phyloP scores from a whole-genome alignment of 2,888 invertebrate genomes.

The Melolontha melolontha region DNA sequence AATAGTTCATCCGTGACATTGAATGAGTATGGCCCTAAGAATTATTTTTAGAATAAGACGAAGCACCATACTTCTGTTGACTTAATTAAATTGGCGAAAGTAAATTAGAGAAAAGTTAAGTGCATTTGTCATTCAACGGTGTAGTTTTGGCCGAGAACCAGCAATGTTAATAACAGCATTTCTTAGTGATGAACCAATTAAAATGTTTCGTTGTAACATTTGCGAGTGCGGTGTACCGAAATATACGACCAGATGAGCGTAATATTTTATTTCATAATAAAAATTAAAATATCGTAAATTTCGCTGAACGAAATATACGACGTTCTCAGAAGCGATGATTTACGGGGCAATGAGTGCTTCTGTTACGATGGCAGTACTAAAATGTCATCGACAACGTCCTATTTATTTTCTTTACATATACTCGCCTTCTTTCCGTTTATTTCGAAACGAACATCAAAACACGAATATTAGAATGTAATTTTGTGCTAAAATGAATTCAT shows the following conservation, averaged over 20 bases:
- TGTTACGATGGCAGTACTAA: constrained; percentile 1
- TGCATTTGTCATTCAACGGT: constrained; percentile 52
- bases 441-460: no score
- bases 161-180: constrained; percentile 52
- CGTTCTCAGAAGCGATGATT: constrained; percentile 39
- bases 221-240: constrained; percentile 26
- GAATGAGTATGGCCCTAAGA: constrained; percentile 35
- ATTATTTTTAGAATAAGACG: constrained; percentile 41
- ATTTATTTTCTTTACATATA: no score
- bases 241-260: constrained; percentile 42
- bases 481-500: no score
- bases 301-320: constrained; percentile 22
- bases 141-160: constrained; percentile 51
- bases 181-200: constrained; percentile 51
- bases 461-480: no score
- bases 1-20: constrained; percentile 37
- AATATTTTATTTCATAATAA: constrained; percentile 41
- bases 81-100: constrained; percentile 54
- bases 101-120: constrained; percentile 52
- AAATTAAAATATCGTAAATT: constrained; percentile 44
- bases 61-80: constrained; percentile 50
- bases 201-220: constrained; percentile 47
- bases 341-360: constrained; percentile 26
- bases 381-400: no score
- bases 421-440: no score